Conservation (phyloP, 2,797 vertebrate genomes). For the Enteromius treurensis region DNA sequence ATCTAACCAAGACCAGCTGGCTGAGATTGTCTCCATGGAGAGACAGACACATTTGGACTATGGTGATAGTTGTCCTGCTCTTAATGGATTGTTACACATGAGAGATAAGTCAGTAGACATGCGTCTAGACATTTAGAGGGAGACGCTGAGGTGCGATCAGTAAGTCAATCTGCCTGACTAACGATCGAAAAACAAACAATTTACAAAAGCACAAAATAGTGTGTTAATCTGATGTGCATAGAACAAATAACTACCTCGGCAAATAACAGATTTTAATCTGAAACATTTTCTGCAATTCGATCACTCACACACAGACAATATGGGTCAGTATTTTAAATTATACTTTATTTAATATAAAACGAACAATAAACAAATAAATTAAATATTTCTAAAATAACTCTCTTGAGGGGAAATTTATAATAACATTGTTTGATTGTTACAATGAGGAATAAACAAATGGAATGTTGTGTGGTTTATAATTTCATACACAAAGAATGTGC, state of each 20-base stretch:
- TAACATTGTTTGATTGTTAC: slow-evolving; percentile 68
- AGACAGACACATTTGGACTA: slow-evolving; percentile 50
- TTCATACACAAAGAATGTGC: slow-evolving; percentile 28
- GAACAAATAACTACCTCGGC: background rate
- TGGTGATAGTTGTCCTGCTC: slow-evolving; percentile 22
- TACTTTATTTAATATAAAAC: slow-evolving; percentile 86
- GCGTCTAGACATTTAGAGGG: slow-evolving; percentile 44
- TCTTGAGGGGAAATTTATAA: slow-evolving; percentile 72
- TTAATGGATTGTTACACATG: slow-evolving; percentile 52
- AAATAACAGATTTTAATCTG: background rate
- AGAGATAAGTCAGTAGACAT: slow-evolving; percentile 49
- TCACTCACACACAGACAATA: slow-evolving; percentile 31
- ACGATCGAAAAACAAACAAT: slow-evolving; percentile 18
- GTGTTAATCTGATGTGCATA: background rate
- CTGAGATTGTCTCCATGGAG: slow-evolving; percentile 37
- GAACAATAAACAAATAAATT: slow-evolving; percentile 85
- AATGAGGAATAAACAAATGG: slow-evolving; percentile 65
- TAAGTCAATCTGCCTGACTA: background rate
- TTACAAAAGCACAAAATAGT: background rate
- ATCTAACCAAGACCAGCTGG: slow-evolving; percentile 47
- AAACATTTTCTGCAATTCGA: background rate
- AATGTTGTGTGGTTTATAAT: slow-evolving; percentile 59
- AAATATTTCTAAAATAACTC: slow-evolving; percentile 84
- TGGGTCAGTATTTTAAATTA: slow-evolving; percentile 78
- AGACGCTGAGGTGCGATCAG: slow-evolving; percentile 9